These are phyloP conservation scores for Sarcoramphus papa DNA, from an alignment of 2,797 vertebrate species.

Conservation along the genomic window DNA sequence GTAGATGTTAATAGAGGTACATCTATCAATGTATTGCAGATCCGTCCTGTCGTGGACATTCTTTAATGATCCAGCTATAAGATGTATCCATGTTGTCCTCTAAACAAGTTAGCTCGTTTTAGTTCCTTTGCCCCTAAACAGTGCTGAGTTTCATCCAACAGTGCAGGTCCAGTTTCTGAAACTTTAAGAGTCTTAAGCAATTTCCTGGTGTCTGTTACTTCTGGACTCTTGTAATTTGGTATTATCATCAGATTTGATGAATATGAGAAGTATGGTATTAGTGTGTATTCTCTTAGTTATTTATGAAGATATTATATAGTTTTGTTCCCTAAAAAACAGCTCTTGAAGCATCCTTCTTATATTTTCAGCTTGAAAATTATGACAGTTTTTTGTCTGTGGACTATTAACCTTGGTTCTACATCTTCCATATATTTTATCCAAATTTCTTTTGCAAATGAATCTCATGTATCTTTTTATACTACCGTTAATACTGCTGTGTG, in stretches of 20 bases:
- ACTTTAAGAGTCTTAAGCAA: neutral
- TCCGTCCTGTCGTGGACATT: neutral
- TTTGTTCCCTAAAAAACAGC: neutral
- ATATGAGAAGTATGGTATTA: neutral
- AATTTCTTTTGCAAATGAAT: neutral
- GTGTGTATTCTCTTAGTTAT: neutral
- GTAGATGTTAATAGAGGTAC: neutral
- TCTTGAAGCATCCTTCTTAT: neutral
- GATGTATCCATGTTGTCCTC: neutral
- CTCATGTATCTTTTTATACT: neutral
- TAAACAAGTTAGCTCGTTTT: neutral
- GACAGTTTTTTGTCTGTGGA: neutral
- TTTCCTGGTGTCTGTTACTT: neutral
- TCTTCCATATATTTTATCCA: neutral
- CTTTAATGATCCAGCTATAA: neutral
- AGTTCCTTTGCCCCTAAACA: neutral
- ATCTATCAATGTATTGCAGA: neutral
- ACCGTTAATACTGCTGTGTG: neutral
- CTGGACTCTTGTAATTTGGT: neutral
- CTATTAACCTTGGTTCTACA: neutral
- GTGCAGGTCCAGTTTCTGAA: neutral
- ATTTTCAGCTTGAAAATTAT: neutral
- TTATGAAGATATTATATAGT: neutral
- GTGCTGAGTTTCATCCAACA: neutral
- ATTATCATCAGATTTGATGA: neutral